These are phyloP conservation scores for Neosilurus mollespiculum DNA, from an alignment of 2,797 vertebrate species.

Conservation along the genomic window DNA sequence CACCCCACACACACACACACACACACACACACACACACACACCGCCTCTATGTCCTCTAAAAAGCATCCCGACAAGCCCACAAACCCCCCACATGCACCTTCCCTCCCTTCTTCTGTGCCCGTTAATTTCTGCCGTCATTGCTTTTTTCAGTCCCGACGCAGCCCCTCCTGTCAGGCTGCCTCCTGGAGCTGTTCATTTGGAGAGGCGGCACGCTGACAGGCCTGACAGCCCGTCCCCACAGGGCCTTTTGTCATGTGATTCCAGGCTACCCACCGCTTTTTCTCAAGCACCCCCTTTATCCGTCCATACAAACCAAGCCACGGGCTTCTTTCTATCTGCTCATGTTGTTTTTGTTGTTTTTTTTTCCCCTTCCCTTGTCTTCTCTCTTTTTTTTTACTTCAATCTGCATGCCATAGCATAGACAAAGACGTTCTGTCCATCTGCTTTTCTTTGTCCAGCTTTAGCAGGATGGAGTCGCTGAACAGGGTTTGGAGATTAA, in stretches of 20 bases:
- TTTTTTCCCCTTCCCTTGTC: constrained; percentile 65
- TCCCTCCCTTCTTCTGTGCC: constrained; percentile 55
- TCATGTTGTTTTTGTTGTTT: constrained; percentile 46
- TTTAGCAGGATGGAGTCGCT: constrained; percentile 67
- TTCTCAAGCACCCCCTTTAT: constrained; percentile 79
- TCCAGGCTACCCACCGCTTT: constrained; percentile 77
- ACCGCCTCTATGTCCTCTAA: constrained; percentile 80
- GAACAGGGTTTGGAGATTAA: constrained; percentile 81
- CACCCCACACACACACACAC: constrained; percentile 43
- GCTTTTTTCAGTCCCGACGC: constrained; percentile 80
- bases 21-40: constrained; percentile 62
- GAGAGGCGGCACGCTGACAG: constrained; percentile 89
- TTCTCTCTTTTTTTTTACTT: constrained; percentile 67
- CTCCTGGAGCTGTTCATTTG: constrained; percentile 98
- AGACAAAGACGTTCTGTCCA: constrained; percentile 75
- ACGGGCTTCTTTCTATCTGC: constrained; percentile 65
- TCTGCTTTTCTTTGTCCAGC: constrained; percentile 60
- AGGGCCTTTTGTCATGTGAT: constrained; percentile 84
- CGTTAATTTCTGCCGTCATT: constrained; percentile 87
- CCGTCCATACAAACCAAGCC: constrained; percentile 77
- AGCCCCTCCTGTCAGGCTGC: constrained; percentile 92
- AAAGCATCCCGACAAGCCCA: constrained; percentile 70
- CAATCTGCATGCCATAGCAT: constrained; percentile 76
- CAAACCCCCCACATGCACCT: constrained; percentile 24
- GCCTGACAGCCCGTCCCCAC: constrained; percentile 94